Evolutionary conservation across 2,797 vertebrate genomes (phyloP), one percentile per base, ranked within the genome.

Genomic region (Hydrocynus forskahlii): DNA sequence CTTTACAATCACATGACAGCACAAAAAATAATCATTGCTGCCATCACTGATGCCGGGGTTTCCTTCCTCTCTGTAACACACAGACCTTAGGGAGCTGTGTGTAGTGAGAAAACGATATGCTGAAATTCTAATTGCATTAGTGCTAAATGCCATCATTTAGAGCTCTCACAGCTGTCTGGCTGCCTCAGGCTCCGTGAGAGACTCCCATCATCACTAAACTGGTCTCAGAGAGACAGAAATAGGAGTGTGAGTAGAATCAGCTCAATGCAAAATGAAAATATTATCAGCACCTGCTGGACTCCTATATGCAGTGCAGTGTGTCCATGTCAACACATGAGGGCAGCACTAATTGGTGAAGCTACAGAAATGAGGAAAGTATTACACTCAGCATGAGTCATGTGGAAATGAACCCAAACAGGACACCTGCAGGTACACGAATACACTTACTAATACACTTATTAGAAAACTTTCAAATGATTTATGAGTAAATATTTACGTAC

Each of bases 311-410:
- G 29, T 81, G 75, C 35, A 76, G 45, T 68, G 62, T 29, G 76
- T 10, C 54, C 55, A 21, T 29, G 3, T 23, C 19, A 86, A 76
- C 82, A 79, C 63, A 21, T 60, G 82, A 76, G 55, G 68, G 82
- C 84, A 86, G 82, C 68, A 74, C 76, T 76, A 7, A 50, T 52
- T 19, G 14, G 43, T 55, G 74, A 80, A 0, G 23, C 43, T 25
- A 17, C 17, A 25, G 19, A 79, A 69, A 79, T 0, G 0, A 25
- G 68, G 12, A 14, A 75, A 29, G 62, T 7, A 35, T 52, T 29
- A 29, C 54, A 52, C 45, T 50, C n/a, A 23, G 57, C 57, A 35
- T 59, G 57, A 80, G 75, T 67, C 63, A 82, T 13, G 35, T 23
- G n/a, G 35, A 54, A 8, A 63, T 59, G 21, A 19, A 16, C 45